A percentile compares a stretch with the other conserved stretches of the same genome.
Evolutionary conservation across 2,797 vertebrate species (phyloP).

Genomic region (Pempheris klunzingeri): DNA sequence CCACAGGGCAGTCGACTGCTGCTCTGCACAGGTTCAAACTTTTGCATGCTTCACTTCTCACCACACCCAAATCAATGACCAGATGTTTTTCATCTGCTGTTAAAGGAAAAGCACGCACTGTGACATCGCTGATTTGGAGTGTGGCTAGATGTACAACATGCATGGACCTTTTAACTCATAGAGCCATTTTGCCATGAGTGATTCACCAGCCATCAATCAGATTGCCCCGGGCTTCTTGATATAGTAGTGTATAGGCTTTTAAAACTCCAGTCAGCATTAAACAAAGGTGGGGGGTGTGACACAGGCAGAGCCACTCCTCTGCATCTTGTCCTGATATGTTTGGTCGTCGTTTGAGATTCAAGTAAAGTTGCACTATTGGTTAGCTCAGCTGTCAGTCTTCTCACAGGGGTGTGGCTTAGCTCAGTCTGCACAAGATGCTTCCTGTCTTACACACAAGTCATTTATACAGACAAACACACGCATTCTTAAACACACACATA

Average conservation of each 20-base stretch:
- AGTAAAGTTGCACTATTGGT: conserved; percentile 71
- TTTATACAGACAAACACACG: conserved; percentile 13
- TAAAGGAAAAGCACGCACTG: neutral
- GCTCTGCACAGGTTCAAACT: neutral
- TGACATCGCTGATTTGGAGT: neutral
- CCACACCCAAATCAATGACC: neutral
- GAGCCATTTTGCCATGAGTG: neutral
- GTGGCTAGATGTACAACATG: neutral
- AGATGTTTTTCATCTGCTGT: neutral
- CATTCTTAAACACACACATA: conserved; percentile 20
- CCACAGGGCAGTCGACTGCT: neutral
- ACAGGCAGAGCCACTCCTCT: conserved; percentile 60
- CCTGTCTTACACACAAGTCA: conserved; percentile 18
- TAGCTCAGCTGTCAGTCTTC: conserved; percentile 64
- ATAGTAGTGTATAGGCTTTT: neutral
- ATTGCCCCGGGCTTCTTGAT: neutral
- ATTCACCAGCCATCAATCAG: conserved; percentile 11
- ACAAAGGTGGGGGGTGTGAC: conserved; percentile 42
- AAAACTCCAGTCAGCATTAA: conserved; percentile 32
- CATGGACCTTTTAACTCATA: neutral
- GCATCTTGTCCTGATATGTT: conserved; percentile 79
- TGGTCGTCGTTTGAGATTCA: conserved; percentile 70
- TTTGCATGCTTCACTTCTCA: neutral
- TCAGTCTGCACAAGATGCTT: conserved; percentile 36
- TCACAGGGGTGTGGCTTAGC: conserved; percentile 43